These are phyloP conservation scores for Actinia equina DNA, from an alignment of 64 coral and sea anemone species.

Conservation along the genomic window DNA sequence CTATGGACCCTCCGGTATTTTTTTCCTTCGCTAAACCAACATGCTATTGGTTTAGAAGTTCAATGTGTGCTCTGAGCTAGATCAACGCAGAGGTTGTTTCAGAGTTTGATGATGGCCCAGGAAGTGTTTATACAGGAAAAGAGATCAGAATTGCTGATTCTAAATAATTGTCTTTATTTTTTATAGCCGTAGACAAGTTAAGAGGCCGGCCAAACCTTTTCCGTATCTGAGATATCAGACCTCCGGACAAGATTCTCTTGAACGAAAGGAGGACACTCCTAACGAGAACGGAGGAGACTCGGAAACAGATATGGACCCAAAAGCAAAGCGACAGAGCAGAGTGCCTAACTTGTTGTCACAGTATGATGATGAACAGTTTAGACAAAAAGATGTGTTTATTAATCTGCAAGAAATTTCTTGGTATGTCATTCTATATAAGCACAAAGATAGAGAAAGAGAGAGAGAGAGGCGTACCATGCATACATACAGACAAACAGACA, in stretches of 20 bases:
- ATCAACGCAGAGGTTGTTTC: no score
- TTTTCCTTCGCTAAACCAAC: no score
- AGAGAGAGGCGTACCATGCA: no score
- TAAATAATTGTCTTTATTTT: not conserved
- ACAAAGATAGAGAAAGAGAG: no score
- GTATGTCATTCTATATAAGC: not conserved
- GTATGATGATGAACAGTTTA: not conserved
- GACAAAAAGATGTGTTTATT: slow-evolving; percentile 11
- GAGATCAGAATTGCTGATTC: not conserved
- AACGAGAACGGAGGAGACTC: not conserved
- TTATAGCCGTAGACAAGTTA: not conserved
- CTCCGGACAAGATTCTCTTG: not conserved
- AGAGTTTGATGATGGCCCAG: no score
- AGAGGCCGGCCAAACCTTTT: not conserved
- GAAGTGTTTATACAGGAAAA: not conserved
- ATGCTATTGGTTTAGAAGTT: no score
- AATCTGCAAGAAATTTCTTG: slow-evolving; percentile 22
- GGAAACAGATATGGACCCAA: not conserved
- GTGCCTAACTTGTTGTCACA: slow-evolving; percentile 12
- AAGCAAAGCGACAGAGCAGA: not conserved
- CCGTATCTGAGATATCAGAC: slow-evolving; percentile 3
- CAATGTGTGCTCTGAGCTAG: no score
- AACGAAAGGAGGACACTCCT: not conserved
- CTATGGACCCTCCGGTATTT: no score
- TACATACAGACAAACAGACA: no score